A percentile compares a stretch with the other conserved stretches of the same genome.
Conservation (phyloP, 2,797 vertebrate species). For the Otus scops region DNA sequence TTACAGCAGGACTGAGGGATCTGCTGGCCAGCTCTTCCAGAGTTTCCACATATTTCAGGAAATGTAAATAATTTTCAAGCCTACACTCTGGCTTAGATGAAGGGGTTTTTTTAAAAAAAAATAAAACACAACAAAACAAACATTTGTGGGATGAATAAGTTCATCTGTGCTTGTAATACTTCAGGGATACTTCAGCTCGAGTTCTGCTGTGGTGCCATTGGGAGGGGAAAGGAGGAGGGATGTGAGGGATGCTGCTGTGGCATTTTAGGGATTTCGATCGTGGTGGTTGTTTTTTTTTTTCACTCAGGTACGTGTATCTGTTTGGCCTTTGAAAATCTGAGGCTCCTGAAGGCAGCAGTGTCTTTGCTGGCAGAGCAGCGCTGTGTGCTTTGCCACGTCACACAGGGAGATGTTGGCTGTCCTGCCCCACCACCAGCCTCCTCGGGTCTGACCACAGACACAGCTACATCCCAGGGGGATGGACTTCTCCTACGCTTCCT, state of each 20-base stretch:
- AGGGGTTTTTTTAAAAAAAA: not conserved
- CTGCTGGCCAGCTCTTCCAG: not conserved
- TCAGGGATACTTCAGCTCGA: not conserved
- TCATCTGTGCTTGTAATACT: not conserved
- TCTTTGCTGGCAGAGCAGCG: not conserved
- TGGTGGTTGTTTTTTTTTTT: not conserved
- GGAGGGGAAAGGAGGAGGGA: not conserved
- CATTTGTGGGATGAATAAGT: not conserved
- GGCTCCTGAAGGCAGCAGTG: not conserved
- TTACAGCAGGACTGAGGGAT: not conserved
- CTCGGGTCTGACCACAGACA: not conserved
- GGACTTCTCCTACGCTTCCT: not conserved
- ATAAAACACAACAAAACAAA: not conserved
- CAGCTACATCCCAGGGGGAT: not conserved
- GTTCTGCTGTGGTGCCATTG: not conserved
- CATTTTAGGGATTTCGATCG: not conserved
- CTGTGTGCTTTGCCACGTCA: rapidly evolving
- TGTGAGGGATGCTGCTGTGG: rapidly evolving
- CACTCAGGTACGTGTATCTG: rapidly evolving
- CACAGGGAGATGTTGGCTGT: not conserved
- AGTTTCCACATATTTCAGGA: not conserved
- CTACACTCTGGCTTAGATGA: rapidly evolving
- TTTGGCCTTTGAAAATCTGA: not conserved
- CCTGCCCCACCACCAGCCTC: not conserved
- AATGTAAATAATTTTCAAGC: not conserved